Conservation (phyloP, 1,140 invertebrate species). For the Drosophila orena region DNA sequence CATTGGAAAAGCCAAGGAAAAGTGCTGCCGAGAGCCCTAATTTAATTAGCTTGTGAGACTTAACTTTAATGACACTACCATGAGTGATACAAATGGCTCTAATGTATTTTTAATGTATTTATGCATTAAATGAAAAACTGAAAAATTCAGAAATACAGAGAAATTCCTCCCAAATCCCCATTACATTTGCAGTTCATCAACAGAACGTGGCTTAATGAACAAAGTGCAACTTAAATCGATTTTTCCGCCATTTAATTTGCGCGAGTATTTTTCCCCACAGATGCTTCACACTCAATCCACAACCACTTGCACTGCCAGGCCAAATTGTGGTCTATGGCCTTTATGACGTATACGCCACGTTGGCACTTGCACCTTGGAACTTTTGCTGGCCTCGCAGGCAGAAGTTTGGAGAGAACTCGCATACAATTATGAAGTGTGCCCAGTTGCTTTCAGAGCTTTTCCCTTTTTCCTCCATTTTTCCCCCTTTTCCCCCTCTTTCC, state of each 20-base stretch:
- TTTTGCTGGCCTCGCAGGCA: conserved; percentile 31
- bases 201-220: conserved; percentile 30
- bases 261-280: conserved; percentile 15
- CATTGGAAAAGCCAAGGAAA: background rate
- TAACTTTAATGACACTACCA: background rate
- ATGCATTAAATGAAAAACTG: too few species aligned
- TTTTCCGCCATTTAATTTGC: conserved; percentile 13
- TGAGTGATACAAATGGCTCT: background rate
- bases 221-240: conserved; percentile 27
- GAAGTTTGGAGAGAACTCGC: conserved; percentile 53
- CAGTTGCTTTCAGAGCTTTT: conserved; percentile 21
- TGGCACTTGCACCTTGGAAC: conserved; percentile 66
- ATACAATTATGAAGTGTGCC: conserved; percentile 75
- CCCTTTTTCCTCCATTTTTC: conserved; percentile 1
- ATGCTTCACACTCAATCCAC: conserved; percentile 32
- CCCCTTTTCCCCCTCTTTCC: conserved; percentile 1
- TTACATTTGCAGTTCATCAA: conserved; percentile 23
- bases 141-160: too few species aligned
- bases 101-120: too few species aligned
- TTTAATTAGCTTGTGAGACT: background rate
- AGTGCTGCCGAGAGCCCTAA: too few species aligned
- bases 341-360: conserved; percentile 75
- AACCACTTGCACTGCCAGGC: conserved; percentile 1
- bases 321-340: conserved; percentile 47
- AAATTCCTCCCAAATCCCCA: conserved; percentile 4